A percentile compares a stretch with the other conserved stretches of the same genome.
These are phyloP conservation scores for Arrhamphus sclerolepis DNA, from an alignment of 2,797 vertebrate genomes.

Conservation along the genomic window DNA sequence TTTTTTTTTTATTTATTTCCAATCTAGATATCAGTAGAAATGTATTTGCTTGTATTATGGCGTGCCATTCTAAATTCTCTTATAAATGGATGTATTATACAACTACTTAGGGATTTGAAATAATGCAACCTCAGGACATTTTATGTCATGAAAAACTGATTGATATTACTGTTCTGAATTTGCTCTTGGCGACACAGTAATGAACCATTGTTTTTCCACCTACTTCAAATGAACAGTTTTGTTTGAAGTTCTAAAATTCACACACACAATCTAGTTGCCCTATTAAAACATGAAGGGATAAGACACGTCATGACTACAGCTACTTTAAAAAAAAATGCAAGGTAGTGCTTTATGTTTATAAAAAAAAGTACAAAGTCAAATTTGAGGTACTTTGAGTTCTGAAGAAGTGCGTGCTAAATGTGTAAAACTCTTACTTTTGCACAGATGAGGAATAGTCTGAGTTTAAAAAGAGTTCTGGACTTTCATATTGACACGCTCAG, in stretches of 20 bases:
- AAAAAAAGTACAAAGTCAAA: not conserved
- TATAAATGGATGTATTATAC: conserved; percentile 29
- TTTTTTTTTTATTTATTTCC: conserved; percentile 59
- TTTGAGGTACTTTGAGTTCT: not conserved
- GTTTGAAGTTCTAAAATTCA: conserved; percentile 38
- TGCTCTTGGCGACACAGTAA: conserved; percentile 34
- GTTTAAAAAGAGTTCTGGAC: conserved; percentile 26
- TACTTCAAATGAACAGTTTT: conserved; percentile 45
- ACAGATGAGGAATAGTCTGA: conserved; percentile 3
- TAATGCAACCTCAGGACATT: conserved; percentile 47
- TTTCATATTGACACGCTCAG: conserved; percentile 8
- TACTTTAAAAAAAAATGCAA: not conserved
- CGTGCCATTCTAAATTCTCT: conserved; percentile 32
- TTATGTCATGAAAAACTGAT: conserved; percentile 52
- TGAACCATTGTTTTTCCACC: conserved; percentile 33
- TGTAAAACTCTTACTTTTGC: too few relatives aligned
- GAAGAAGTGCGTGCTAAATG: too few relatives aligned
- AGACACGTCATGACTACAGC: conserved; percentile 12
- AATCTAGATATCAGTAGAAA: conserved; percentile 37
- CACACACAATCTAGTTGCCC: conserved; percentile 5
- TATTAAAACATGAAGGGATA: conserved; percentile 29
- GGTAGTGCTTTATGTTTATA: not conserved
- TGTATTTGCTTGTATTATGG: conserved; percentile 50
- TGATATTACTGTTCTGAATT: conserved; percentile 36
- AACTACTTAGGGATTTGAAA: conserved; percentile 49